Conservation (phyloP, 1,140 invertebrate species). For the Aleiodes sp. region DNA sequence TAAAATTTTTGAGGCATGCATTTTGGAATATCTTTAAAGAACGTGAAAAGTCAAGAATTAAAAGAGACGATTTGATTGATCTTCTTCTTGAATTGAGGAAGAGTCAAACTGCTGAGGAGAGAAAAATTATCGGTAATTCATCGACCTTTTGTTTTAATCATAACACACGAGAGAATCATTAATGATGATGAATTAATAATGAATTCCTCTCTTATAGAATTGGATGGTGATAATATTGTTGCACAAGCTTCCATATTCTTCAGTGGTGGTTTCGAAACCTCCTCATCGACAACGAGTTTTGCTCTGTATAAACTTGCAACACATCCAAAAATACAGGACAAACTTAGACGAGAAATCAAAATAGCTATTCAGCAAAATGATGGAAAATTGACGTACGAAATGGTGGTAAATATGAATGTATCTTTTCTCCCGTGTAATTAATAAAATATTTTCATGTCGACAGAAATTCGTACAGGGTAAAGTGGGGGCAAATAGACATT, state of each 20-base stretch:
- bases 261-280: slow-evolving; percentile 75
- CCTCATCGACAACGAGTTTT: slow-evolving; percentile 71
- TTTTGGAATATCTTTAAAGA: slow-evolving; percentile 48
- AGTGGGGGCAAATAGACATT: slow-evolving; percentile 43
- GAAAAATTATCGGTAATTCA: slow-evolving; percentile 32
- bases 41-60: slow-evolving; percentile 50
- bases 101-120: slow-evolving; percentile 18
- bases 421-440: no score
- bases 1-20: slow-evolving; percentile 45
- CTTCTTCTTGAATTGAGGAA: slow-evolving; percentile 67
- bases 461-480: no score
- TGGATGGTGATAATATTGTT: slow-evolving; percentile 73
- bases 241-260: slow-evolving; percentile 75
- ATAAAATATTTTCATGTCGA: no score
- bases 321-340: slow-evolving; percentile 68
- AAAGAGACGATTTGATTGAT: slow-evolving; percentile 70
- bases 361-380: slow-evolving; percentile 54
- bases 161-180: no score
- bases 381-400: slow-evolving; percentile 64
- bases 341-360: slow-evolving; percentile 67
- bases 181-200: no score
- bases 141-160: no score
- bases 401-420: slow-evolving; percentile 16
- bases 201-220: slow-evolving; percentile 48
- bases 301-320: slow-evolving; percentile 68